Percentiles rank a stretch among this genome's conserved stretches.
Conservation (phyloP, 92 coral and sea anemone genomes). For the Zoanthus sociatus region DNA sequence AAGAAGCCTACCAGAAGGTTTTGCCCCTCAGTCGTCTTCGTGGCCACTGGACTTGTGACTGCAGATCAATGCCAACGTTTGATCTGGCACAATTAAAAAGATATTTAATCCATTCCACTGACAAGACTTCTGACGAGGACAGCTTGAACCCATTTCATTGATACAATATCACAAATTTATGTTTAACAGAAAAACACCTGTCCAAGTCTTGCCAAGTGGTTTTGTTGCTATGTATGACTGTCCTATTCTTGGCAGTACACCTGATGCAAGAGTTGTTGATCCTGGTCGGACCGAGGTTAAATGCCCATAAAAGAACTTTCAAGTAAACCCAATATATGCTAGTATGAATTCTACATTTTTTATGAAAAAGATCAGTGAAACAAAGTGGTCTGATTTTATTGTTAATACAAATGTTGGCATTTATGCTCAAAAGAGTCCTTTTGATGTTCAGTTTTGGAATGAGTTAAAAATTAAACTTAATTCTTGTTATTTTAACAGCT, state of each 20-base stretch:
- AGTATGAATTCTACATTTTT: conserved; percentile 49
- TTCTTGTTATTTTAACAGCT: conserved; percentile 32
- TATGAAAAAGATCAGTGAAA: conserved; percentile 47
- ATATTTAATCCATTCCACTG: too few relatives aligned
- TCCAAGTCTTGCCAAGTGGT: conserved; percentile 58
- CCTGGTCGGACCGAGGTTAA: conserved; percentile 63
- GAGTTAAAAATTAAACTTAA: conserved; percentile 25
- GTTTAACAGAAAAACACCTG: conserved; percentile 54
- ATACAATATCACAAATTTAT: conserved; percentile 63
- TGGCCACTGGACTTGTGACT: too few relatives aligned
- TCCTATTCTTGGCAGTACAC: conserved; percentile 58
- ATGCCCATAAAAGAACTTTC: conserved; percentile 49
- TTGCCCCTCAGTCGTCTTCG: too few relatives aligned
- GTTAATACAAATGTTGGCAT: conserved; percentile 56
- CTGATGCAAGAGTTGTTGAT: conserved; percentile 66
- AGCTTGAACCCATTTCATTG: conserved; percentile 57
- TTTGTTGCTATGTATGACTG: conserved; percentile 38
- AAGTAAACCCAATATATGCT: conserved; percentile 63
- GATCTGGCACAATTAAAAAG: too few relatives aligned
- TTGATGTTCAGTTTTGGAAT: conserved; percentile 39
- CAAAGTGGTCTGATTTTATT: conserved; percentile 64
- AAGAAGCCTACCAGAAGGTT: too few relatives aligned
- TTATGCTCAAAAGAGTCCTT: conserved; percentile 49
- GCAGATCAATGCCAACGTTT: too few relatives aligned
- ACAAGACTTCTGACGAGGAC: too few relatives aligned